A percentile compares a stretch with the other conserved stretches of the same genome.
Conservation (phyloP, 2,113 vertebrate species). For the Hystrix brachyura region DNA sequence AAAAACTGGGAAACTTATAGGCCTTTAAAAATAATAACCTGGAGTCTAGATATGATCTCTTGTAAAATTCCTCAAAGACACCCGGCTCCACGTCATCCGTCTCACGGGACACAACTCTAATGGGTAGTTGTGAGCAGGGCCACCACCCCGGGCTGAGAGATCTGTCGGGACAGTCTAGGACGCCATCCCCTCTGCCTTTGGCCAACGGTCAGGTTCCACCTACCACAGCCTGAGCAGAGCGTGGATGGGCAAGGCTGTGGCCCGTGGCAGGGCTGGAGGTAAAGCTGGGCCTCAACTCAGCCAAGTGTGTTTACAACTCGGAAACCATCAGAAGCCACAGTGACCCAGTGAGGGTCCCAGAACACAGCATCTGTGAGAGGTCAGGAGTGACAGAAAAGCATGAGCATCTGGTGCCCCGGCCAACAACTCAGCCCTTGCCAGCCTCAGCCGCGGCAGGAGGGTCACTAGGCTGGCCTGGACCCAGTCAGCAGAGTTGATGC, state of each 20-base stretch:
- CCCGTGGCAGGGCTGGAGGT: background rate
- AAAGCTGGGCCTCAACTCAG: background rate
- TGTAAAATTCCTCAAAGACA: constrained; percentile 46
- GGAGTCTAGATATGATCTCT: background rate
- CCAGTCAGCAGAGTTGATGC: background rate
- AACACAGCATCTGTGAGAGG: background rate
- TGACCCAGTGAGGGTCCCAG: background rate
- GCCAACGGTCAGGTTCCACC: background rate
- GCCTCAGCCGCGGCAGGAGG: background rate
- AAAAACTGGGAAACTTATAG: constrained; percentile 16
- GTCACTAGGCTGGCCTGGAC: background rate
- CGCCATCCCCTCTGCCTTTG: background rate
- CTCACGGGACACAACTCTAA: background rate
- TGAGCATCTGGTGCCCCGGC: accelerated
- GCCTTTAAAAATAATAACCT: background rate
- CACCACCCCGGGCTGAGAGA: background rate
- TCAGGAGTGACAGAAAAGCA: background rate
- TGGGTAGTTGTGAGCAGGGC: background rate
- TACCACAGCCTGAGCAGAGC: background rate
- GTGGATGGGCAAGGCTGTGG: background rate
- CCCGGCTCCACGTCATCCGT: background rate
- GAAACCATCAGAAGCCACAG: background rate
- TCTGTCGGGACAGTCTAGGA: background rate
- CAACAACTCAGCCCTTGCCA: background rate
- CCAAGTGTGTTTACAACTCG: background rate